Evolutionary conservation across 2,797 vertebrate species (phyloP).

Genomic region (Onychomys arenicola): DNA sequence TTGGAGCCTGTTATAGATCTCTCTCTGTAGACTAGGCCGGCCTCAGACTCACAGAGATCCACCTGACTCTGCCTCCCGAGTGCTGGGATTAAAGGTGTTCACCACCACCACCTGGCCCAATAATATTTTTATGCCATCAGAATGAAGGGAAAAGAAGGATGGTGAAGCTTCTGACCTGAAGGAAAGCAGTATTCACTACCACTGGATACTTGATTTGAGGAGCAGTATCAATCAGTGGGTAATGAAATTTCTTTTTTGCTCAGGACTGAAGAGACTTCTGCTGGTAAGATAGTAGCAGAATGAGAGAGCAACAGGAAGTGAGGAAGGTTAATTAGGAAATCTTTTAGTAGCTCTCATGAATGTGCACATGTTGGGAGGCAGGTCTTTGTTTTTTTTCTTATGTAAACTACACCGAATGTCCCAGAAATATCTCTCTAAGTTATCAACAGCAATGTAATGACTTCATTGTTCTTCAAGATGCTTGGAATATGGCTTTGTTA

Average conservation of each 20-base stretch:
- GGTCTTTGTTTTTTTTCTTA: not conserved
- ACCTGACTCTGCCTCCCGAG: too few species aligned
- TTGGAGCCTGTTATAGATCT: too few species aligned
- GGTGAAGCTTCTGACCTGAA: accelerated
- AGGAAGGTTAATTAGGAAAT: not conserved
- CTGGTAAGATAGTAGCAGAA: not conserved
- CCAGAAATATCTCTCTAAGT: not conserved
- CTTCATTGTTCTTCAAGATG: not conserved
- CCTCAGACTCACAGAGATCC: too few species aligned
- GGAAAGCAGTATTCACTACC: accelerated
- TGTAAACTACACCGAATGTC: not conserved
- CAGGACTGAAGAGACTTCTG: not conserved
- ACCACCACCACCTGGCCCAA: not conserved
- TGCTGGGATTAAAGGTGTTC: too few species aligned
- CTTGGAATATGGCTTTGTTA: not conserved
- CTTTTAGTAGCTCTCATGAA: not conserved
- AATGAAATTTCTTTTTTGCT: not conserved
- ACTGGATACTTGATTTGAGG: too few species aligned
- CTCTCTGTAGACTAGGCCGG: too few species aligned
- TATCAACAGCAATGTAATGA: not conserved
- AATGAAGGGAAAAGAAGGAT: not conserved
- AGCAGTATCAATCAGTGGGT: accelerated
- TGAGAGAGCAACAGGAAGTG: not conserved
- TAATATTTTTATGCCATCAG: not conserved
- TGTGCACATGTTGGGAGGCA: not conserved